A percentile compares a stretch with the other conserved stretches of the same genome.
These are phyloP conservation scores for Drosophila demipolita DNA, from an alignment of 2,888 invertebrate genomes.

Conservation along the genomic window DNA sequence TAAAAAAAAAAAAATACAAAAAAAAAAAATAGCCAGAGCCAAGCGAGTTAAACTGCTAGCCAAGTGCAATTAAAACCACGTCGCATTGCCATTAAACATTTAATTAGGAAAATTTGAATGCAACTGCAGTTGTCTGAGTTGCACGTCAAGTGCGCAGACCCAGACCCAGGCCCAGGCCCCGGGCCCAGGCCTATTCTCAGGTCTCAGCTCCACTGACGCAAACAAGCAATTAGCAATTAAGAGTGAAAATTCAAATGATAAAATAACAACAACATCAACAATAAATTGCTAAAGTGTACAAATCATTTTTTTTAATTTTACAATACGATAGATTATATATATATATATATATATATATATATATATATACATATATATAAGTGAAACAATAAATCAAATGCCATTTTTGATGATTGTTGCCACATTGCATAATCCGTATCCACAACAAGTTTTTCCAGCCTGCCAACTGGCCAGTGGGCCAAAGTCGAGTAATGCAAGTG, in stretches of 20 bases:
- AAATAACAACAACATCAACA: constrained; percentile 11
- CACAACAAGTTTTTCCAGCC: constrained; percentile 42
- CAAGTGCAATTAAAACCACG: constrained; percentile 72
- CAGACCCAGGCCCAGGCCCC: background rate
- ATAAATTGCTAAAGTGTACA: constrained; percentile 17
- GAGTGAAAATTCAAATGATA: constrained; percentile 53
- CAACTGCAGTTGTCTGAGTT: constrained; percentile 45
- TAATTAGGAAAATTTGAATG: constrained; percentile 78
- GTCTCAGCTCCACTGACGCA: constrained; percentile 55
- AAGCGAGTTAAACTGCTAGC: constrained; percentile 9
- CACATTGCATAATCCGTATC: constrained; percentile 18
- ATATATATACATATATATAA: background rate
- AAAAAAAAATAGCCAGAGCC: constrained; percentile 22
- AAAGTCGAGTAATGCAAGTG: constrained; percentile 21
- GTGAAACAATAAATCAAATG: constrained; percentile 29
- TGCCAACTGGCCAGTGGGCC: constrained; percentile 32
- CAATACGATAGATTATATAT: constrained; percentile 1
- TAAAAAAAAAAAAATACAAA: constrained; percentile 12
- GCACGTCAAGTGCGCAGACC: background rate
- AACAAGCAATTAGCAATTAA: constrained; percentile 76
- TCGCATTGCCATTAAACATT: constrained; percentile 74
- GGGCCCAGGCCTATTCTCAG: constrained; percentile 12
- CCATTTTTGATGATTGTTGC: constrained; percentile 29
- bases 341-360: background rate
- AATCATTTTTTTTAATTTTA: constrained; percentile 35